Base-by-base conservation (phyloP, 2,113 vertebrate species). In the Dipodomys ordii region DNA sequence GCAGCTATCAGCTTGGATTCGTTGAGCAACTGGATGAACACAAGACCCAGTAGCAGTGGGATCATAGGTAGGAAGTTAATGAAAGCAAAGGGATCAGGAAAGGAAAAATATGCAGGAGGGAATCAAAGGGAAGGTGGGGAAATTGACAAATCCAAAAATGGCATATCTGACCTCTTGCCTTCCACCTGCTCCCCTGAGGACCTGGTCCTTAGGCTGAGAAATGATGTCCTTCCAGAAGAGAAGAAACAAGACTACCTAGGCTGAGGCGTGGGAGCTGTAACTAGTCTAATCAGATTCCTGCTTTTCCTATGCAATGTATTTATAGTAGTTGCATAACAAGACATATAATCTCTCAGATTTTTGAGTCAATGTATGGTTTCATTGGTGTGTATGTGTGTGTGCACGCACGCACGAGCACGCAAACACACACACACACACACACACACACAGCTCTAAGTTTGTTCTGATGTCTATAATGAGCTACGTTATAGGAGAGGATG, bases 381-480 rank as follows among this genome's bases (percentile, higher is more conserved):
- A 67, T 13, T 82, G 78, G n/a, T 64, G 62, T 12, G 20, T 22
- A 4, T 22, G 16, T 64, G 62, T 23, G 23, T 64, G 62, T 2
- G 23, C 20, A 35, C 35, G 35, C 35, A 35, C 35, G 8, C 6
- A 28, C 4, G 4, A n/a, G n/a, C n/a, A n/a, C n/a, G n/a, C n/a
- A n/a, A n/a, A n/a, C 5, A 13, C 2, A 8, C 11, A 46, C 19
- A 73, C 44, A 65, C 39, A 84, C 1, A 23, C 9, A 78, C 60
- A 57, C 64, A 67, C 9, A 60, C 23, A 76, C n/a, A 6, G 22
- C 30, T 13, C 30, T 76, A 74, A 78, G 72, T 76, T 68, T 83
- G 67, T 57, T 35, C 57, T 83, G 18, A 88, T 94, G 88, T 89
- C 27, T 39, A 86, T 12, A 65, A 83, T 94, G 49, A 86, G 4